Evolutionary conservation across 2,113 vertebrate species (phyloP).

Genomic region (Sapayoa aenigma): DNA sequence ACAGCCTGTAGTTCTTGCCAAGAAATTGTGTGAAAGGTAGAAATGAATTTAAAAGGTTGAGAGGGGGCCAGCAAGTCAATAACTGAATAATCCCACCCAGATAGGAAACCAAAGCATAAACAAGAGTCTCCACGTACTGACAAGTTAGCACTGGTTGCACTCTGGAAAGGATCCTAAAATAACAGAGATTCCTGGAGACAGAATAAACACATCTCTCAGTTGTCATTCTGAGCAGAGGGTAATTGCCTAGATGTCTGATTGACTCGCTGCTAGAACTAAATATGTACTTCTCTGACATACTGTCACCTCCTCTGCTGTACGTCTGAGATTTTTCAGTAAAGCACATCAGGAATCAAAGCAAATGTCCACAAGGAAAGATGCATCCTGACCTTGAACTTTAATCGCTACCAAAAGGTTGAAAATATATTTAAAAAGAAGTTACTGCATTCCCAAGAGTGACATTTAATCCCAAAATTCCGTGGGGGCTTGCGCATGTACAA

Average conservation of each 20-base stretch:
- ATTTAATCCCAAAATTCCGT: background rate
- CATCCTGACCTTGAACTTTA: slow-evolving; percentile 44
- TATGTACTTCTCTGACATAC: slow-evolving; percentile 49
- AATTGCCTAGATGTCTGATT: slow-evolving; percentile 66
- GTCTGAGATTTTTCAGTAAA: slow-evolving; percentile 24
- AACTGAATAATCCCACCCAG: slow-evolving; percentile 70
- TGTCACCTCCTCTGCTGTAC: slow-evolving; percentile 4
- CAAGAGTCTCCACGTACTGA: slow-evolving; percentile 61
- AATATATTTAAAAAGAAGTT: slow-evolving; percentile 3
- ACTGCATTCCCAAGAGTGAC: slow-evolving; percentile 14
- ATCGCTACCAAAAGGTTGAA: background rate
- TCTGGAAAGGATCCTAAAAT: slow-evolving; percentile 65
- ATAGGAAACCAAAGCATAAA: slow-evolving; percentile 65
- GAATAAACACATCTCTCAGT: slow-evolving; percentile 67
- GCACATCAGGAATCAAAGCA: slow-evolving; percentile 50
- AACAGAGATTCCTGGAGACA: slow-evolving; percentile 66
- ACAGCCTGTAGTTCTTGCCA: slow-evolving; percentile 47
- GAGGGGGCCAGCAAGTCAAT: slow-evolving; percentile 61
- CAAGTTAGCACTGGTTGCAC: slow-evolving; percentile 60
- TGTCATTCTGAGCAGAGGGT: slow-evolving; percentile 58
- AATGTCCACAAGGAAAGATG: slow-evolving; percentile 53
- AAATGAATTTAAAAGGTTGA: slow-evolving; percentile 65
- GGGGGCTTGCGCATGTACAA: fast-evolving
- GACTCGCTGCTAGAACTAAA: slow-evolving; percentile 58
- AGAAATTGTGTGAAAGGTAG: slow-evolving; percentile 52